Evolutionary conservation across 1,140 invertebrate species (phyloP), one percentile per base, ranked within the genome.

Genomic region (Coenobita brevimanus): DNA sequence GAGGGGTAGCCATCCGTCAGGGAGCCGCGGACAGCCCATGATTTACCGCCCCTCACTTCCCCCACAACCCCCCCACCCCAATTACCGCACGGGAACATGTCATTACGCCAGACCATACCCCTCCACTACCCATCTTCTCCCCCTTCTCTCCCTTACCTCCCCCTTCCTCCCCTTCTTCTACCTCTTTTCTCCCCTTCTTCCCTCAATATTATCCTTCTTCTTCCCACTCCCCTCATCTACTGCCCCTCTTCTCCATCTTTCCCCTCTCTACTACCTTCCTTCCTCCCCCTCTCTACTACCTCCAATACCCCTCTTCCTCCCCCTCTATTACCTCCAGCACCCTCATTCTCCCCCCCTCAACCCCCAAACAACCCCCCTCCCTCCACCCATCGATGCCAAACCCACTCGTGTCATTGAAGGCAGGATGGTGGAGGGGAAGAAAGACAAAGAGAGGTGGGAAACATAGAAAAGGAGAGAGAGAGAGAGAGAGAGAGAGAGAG

Each of bases 41-140:
- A 86, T 86, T 86, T 86, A 86, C 57, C 83, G 83, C 83, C 21
- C 30, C 15, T 73, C 73, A 73, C 83, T 57, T 73, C 83, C 83
- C 83, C 83, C 83, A 67, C 38, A 60, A 64, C 73, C 54, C 83
- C 38, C 78, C 73, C 64, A 54, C 50, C 57, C 78, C 83, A 86
- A 86, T 86, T 86, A 86, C 83, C 75, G 73, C 83, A 75, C 83
- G 73, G 69, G 73, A 86, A 86, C 83, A 78, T 86, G 83, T 86
- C 73, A 86, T 86, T 86, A 86, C 73, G n/a, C 24, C n/a, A n/a
- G 36, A 50, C 36, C 75, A 78, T 62, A 36, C 38, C 27, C 75
- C 73, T 24, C 75, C 75, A 86, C 79, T 69, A 78, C 60, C 38
- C 24, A 33, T 67, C 62, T 21, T 43, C 24, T 4, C 33, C 36